Percentiles rank a stretch among this genome's conserved stretches.
Evolutionary conservation across 2,797 vertebrate species (phyloP).

Genomic region (Tarsius wallacei): DNA sequence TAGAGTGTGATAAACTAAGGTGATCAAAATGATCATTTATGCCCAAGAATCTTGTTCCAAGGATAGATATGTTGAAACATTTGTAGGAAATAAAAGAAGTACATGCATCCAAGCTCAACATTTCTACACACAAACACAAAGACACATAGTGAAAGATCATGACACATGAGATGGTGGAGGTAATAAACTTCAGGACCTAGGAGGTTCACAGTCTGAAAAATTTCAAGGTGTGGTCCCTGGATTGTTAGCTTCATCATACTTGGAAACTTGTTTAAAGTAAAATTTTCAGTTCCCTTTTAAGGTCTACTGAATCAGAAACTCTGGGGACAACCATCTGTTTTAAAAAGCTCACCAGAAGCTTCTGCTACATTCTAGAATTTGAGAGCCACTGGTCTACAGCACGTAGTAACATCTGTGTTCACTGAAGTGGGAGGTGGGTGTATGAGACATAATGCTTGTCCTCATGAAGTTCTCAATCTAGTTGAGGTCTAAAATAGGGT

Average conservation of each 20-base stretch:
- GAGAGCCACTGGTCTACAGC: not conserved
- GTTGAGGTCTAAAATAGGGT: not conserved
- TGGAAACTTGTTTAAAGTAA: not conserved
- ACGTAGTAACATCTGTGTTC: not conserved
- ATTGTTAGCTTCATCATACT: not conserved
- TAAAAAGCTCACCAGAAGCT: not conserved
- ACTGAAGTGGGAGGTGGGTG: not conserved
- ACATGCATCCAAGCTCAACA: not conserved
- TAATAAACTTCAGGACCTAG: not conserved
- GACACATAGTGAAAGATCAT: not conserved
- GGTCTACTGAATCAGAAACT: not conserved
- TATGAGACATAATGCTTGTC: not conserved
- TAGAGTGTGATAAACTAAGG: not conserved
- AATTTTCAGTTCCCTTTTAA: not conserved
- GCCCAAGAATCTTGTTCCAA: not conserved
- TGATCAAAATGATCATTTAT: not conserved
- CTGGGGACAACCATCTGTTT: not conserved
- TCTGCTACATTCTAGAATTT: not conserved
- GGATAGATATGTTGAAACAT: not conserved
- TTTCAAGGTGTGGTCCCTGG: not conserved
- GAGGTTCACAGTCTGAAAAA: not conserved
- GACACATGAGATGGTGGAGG: not conserved
- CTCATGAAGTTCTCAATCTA: not conserved
- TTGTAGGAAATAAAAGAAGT: not conserved
- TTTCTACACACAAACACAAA: rapidly evolving